A percentile compares a stretch with the other conserved stretches of the same genome.
Conservation (phyloP, 2,113 vertebrate species). For the Steatornis caripensis region DNA sequence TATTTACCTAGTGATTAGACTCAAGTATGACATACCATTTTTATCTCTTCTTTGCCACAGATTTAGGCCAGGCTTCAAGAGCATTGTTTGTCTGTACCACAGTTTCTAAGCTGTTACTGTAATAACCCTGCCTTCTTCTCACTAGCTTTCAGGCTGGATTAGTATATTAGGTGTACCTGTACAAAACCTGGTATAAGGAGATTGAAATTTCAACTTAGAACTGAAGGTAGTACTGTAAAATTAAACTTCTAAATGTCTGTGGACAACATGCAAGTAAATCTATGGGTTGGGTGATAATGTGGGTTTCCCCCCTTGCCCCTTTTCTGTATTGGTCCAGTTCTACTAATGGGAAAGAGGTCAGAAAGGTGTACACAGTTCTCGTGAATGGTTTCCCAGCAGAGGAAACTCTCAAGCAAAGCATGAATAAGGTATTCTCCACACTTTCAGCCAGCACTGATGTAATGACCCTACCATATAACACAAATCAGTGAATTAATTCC, state of each 20-base stretch:
- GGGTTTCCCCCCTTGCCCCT: accelerated
- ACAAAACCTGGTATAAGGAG: not conserved
- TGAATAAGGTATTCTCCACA: not conserved
- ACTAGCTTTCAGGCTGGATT: not conserved
- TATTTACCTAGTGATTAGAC: not conserved
- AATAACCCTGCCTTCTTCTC: not conserved
- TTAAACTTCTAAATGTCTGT: not conserved
- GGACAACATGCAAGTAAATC: not conserved
- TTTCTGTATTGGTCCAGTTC: not conserved
- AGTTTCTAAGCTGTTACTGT: not conserved
- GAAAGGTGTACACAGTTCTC: not conserved
- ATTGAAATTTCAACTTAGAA: not conserved
- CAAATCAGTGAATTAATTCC: not conserved
- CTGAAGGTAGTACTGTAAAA: not conserved
- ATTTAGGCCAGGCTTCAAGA: not conserved
- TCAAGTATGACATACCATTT: not conserved
- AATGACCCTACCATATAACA: not conserved
- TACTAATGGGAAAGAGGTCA: not conserved
- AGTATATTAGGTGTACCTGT: not conserved
- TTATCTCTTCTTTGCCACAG: not conserved
- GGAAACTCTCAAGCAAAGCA: not conserved
- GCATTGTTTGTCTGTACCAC: not conserved
- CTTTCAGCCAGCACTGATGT: not conserved
- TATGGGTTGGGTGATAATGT: not conserved
- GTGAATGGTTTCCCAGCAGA: not conserved